Percentiles rank a stretch among this genome's conserved stretches.
Conservation (phyloP, 2,888 invertebrate species). For the Nebria salina region DNA sequence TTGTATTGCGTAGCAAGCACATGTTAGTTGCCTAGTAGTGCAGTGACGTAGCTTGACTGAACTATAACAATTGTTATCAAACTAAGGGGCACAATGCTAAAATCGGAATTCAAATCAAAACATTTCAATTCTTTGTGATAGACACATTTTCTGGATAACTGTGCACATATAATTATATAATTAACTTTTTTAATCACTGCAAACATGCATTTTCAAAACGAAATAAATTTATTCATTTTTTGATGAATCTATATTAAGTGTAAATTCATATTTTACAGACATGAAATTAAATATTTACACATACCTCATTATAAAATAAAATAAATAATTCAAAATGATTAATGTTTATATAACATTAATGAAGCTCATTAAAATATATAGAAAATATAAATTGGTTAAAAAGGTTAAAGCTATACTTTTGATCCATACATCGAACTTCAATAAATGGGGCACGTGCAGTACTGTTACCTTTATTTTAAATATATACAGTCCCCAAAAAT, state of each 20-base stretch:
- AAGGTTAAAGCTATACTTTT: not conserved
- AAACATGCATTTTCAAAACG: not conserved
- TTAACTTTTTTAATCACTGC: not conserved
- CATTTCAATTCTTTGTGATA: constrained; percentile 51
- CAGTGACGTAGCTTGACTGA: constrained; percentile 40
- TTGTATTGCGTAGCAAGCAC: constrained; percentile 51
- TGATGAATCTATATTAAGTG: not conserved
- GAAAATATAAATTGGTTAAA: not conserved
- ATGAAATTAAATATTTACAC: constrained; percentile 22
- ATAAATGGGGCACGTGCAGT: not conserved
- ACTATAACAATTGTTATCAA: constrained; percentile 58
- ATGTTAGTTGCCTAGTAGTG: constrained; percentile 35
- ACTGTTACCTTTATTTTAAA: not conserved
- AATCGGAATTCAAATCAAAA: constrained; percentile 35
- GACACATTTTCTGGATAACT: constrained; percentile 77
- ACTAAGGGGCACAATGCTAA: constrained; percentile 59
- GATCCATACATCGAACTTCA: not conserved
- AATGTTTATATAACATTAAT: constrained; percentile 4
- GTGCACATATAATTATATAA: constrained; percentile 49
- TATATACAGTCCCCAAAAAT: not conserved
- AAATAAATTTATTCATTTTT: not conserved
- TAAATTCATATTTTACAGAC: constrained; percentile 17
- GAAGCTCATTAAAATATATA: not conserved
- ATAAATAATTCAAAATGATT: not conserved
- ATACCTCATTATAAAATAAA: not conserved